Evolutionary conservation across 2,113 vertebrate genomes (phyloP), one percentile per base, ranked within the genome.

Genomic region (Tragelaphus imberbis): DNA sequence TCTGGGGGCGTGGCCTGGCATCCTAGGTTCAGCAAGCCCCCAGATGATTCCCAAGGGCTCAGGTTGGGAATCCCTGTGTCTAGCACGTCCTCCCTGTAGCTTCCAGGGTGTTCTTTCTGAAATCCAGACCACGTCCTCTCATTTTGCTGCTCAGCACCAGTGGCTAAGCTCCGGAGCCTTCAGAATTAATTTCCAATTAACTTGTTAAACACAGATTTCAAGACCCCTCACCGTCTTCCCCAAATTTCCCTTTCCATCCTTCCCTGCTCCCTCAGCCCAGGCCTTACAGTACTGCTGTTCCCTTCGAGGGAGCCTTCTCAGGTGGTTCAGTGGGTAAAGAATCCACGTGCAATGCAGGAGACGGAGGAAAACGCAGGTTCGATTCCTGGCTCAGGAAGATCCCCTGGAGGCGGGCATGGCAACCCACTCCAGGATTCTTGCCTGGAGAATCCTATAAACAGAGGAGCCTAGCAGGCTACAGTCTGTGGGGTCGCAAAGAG

Each of bases 71-170:
- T 2, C 4, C 6, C 44, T 6, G 6, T 14, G 28, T 30, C 81
- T 4, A 17, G 58, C 10, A 9, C 5, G 2, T 17, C 36, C 21
- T 65, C n/a, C 28, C 36, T 3, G 16, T 0, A 65, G 79, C 77
- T 92, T 95, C 90, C 17, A 30, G 82, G 65, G 5, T 1, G 13
- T 58, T 95, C 93, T 92, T 84, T 53, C 51, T 80, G 59, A 91
- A 93, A 40, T 63, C n/a, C 65, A 68, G 53, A 16, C 92, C 36
- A 40, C 28, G 27, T n/a, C n/a, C 44, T 58, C 27, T 1, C 68
- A 11, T 36, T 17, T 55, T 63, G 33, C 28, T 6, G 56, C 68
- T 80, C 15, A 7, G 30, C 11, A 59, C 49, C 80, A 1, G 77
- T 2, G 7, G 7, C 12, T 16, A 11, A 44, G 28, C 4, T 33